Evolutionary conservation across 2,113 vertebrate genomes (phyloP), one percentile per base, ranked within the genome.

Genomic region (Pterocles gutturalis): DNA sequence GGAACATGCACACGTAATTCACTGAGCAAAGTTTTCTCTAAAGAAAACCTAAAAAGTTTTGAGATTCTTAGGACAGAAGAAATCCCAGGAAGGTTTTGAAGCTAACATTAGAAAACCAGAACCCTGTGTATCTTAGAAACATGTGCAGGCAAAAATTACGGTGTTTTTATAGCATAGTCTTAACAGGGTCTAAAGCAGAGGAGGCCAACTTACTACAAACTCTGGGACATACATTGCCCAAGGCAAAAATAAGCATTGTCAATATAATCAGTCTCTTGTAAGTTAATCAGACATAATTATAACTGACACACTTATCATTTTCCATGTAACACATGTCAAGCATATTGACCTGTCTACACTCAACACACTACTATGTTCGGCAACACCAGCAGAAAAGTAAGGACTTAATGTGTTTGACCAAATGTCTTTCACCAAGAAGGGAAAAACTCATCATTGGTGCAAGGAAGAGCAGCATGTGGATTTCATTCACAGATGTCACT

Each of bases 41-140:
- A 64, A 82, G 19, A 81, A 87, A 85, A 87, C 12, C 33, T 65
- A 17, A 45, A 45, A 62, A 86, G 41, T 95, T 93, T 53, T 86
- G 11, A 36, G 20, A 64, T 83, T 86, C 55, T 80, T 83, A 34
- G 36, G 62, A 88, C 43, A 88, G 13, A 51, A 84, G 49, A 88
- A 87, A 64, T 93, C 49, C 45, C 66, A 54, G 61, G 54, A 89
- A 95, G 54, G 18, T 65, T 94, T 95, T 83, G 55, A 96, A 92
- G 62, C 66, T 84, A 51, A 83, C 36, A 72, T 65, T 91, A 76
- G 71, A 90, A 83, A 88, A 16, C 36, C 26, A 38, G 49, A 95
- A 77, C 20, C 20, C 53, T 36, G 14, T 43, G 33, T 77, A 43
- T 90, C 51, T 67, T 71, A 66, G 72, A 90, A 81, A 81, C 24